Evolutionary conservation across 1,140 invertebrate species (phyloP).

Genomic region (Caerostris darwini): DNA sequence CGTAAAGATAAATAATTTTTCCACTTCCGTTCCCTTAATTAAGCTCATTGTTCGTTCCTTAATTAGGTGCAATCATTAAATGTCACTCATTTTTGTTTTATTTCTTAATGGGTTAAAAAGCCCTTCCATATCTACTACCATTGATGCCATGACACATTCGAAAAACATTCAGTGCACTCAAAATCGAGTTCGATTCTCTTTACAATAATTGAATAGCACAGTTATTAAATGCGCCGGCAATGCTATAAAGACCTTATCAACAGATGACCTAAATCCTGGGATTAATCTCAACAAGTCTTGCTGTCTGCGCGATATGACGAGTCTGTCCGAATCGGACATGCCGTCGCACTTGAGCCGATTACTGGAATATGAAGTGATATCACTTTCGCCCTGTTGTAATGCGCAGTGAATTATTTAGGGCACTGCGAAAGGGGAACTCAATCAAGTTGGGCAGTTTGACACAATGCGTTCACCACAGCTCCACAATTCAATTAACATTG

Average conservation of each 20-base stretch:
- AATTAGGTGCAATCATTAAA: too few relatives aligned
- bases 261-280: not conserved
- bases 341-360: constrained; percentile 8
- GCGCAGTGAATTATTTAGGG: not conserved
- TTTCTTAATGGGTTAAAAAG: too few relatives aligned
- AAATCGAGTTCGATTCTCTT: too few relatives aligned
- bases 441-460: not conserved
- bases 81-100: too few relatives aligned
- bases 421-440: not conserved
- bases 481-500: not conserved
- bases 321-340: not conserved
- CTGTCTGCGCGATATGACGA: not conserved
- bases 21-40: too few relatives aligned
- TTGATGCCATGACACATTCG: not conserved
- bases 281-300: not conserved
- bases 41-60: too few relatives aligned
- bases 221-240: not conserved
- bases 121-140: not conserved
- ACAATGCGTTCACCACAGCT: not conserved
- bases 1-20: too few relatives aligned
- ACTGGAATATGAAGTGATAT: constrained; percentile 12
- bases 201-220: not conserved
- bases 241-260: not conserved
- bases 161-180: too few relatives aligned
- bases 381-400: not conserved